Evolutionary conservation across 2,888 invertebrate species (phyloP).

Genomic region (Tanaodytes sp.): DNA sequence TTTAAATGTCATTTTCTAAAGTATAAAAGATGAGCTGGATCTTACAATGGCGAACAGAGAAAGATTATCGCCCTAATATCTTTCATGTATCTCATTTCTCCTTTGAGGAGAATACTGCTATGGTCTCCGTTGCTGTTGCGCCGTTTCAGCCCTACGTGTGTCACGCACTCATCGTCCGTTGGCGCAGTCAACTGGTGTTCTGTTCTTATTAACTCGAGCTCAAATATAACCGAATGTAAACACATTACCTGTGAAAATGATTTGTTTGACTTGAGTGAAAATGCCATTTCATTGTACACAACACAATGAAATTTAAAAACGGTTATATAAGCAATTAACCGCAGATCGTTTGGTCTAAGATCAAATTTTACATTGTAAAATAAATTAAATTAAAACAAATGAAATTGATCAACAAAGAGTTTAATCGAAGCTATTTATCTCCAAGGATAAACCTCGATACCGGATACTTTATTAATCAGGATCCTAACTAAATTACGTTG

Average conservation of each 20-base stretch:
- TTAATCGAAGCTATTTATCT: conserved; percentile 1
- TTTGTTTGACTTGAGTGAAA: no score
- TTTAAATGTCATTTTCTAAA: no score
- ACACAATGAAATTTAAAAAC: no score
- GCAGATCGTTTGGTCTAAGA: no score
- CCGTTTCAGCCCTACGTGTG: conserved; percentile 72
- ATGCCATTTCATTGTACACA: no score
- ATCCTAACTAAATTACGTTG: conserved; percentile 10
- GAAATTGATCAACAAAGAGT: not conserved
- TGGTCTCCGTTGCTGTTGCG: conserved; percentile 80
- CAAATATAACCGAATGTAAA: conserved; percentile 88
- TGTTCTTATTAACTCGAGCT: conserved; percentile 84
- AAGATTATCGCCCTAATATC: conserved; percentile 88
- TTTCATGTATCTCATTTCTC: conserved; percentile 87
- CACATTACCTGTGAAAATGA: conserved; percentile 78
- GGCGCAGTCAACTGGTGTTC: conserved; percentile 56
- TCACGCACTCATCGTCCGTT: conserved; percentile 49
- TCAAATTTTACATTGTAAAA: no score
- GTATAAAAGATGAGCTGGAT: no score
- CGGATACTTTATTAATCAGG: conserved; percentile 1
- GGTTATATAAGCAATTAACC: no score
- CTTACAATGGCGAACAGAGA: conserved; percentile 90
- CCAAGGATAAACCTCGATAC: not conserved
- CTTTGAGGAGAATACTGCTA: conserved; percentile 85
- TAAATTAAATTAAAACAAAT: no score